Conservation (phyloP, 2,113 vertebrate species). For the Entelurus aequoreus region DNA sequence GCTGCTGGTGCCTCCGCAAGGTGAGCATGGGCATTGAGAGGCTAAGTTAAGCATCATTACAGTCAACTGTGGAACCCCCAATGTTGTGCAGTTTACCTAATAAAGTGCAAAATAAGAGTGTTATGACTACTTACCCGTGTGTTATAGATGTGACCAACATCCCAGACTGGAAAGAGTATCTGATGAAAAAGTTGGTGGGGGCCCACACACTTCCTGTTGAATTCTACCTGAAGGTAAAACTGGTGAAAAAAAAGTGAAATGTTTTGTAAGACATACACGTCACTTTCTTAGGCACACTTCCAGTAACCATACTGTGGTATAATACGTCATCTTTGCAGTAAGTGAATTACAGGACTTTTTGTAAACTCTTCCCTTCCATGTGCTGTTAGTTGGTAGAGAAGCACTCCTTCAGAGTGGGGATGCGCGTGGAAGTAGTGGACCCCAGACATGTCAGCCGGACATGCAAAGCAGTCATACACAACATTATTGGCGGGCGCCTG, state of each 20-base stretch:
- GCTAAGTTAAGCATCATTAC: neutral
- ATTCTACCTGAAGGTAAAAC: constrained; percentile 86
- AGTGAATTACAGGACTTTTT: too few species aligned
- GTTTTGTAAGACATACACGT: too few species aligned
- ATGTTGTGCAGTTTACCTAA: neutral
- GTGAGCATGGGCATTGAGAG: constrained; percentile 60
- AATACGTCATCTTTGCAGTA: too few species aligned
- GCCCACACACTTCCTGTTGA: constrained; percentile 87
- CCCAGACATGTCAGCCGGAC: constrained; percentile 81
- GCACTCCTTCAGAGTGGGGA: constrained; percentile 79
- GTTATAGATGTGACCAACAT: constrained; percentile 61
- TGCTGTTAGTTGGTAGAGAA: constrained; percentile 81
- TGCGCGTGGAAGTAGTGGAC: constrained; percentile 91
- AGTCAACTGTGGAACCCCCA: neutral
- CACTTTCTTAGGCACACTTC: too few species aligned
- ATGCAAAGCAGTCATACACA: constrained; percentile 80
- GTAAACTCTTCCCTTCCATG: neutral
- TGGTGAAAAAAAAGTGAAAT: neutral
- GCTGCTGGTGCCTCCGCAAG: constrained; percentile 89
- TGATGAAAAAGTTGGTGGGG: constrained; percentile 89
- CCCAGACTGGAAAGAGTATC: constrained; percentile 86
- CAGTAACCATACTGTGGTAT: too few species aligned
- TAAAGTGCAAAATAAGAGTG: neutral
- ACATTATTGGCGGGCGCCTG: constrained; percentile 83
- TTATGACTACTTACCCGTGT: neutral